Conservation (phyloP, 2,797 vertebrate species). For the Sebastes goodei region DNA sequence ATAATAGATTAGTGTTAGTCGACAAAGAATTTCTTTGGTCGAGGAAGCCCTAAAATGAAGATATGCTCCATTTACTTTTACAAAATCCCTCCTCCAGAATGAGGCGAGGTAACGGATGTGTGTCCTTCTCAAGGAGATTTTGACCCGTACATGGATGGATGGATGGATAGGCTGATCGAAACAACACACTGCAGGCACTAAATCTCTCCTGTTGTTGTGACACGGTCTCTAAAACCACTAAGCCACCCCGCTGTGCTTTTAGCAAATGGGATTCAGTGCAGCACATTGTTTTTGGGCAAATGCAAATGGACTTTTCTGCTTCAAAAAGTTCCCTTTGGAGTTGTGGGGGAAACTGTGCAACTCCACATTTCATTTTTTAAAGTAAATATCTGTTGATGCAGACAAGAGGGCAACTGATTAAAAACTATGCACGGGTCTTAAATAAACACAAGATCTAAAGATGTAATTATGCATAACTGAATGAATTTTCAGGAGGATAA, state of each 20-base stretch:
- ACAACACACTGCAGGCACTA: constrained; percentile 19
- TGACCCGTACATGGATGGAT: constrained; percentile 28
- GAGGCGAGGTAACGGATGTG: constrained; percentile 12
- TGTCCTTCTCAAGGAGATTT: constrained; percentile 44
- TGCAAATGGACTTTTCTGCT: constrained; percentile 35
- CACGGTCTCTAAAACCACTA: constrained; percentile 25
- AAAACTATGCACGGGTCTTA: constrained; percentile 16
- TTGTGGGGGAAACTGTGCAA: constrained; percentile 1
- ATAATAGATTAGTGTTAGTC: background rate
- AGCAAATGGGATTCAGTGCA: constrained; percentile 26
- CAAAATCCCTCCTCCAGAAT: constrained; percentile 21
- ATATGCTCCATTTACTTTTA: constrained; percentile 44
- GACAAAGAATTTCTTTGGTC: background rate
- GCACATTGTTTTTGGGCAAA: constrained; percentile 28
- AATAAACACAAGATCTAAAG: constrained; percentile 38
- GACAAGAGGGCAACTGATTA: constrained; percentile 25
- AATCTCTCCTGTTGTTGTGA: constrained; percentile 50
- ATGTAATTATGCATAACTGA: constrained; percentile 33
- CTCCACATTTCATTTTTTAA: constrained; percentile 9
- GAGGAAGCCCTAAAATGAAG: constrained; percentile 33
- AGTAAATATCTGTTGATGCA: constrained; percentile 34
- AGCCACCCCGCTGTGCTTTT: constrained; percentile 32
- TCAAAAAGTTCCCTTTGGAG: background rate
- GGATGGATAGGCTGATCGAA: constrained; percentile 43
- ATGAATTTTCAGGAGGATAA: constrained; percentile 34